phyloP scores from a whole-genome alignment of 2,113 vertebrate genomes.

The Collichthys lucidus region DNA sequence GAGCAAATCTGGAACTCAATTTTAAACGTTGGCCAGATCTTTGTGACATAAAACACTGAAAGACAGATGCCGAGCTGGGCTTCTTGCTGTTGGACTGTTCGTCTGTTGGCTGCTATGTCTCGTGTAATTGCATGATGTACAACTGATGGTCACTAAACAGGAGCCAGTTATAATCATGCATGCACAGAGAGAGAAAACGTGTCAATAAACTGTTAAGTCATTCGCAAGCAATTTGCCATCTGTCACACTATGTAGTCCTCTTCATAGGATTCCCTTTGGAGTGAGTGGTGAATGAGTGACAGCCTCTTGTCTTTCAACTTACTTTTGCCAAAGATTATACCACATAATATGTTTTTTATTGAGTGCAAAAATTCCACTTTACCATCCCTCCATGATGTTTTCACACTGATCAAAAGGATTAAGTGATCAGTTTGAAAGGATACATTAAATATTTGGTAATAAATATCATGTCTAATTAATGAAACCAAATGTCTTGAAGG shows the following conservation, averaged over 20 bases:
- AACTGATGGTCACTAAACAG: background rate
- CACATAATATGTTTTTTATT: background rate
- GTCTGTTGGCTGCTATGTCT: too few relatives aligned
- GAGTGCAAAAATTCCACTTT: background rate
- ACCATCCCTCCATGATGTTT: background rate
- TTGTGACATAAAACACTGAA: too few relatives aligned
- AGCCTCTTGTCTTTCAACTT: background rate
- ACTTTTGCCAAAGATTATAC: background rate
- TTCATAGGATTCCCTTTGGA: background rate
- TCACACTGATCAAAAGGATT: background rate
- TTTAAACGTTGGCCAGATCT: too few relatives aligned
- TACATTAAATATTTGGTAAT: background rate
- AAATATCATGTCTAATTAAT: too few relatives aligned
- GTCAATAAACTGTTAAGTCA: background rate
- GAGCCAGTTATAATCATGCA: background rate
- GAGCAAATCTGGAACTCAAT: too few relatives aligned
- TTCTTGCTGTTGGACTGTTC: too few relatives aligned
- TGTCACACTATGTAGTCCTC: constrained; percentile 4
- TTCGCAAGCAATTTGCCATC: background rate
- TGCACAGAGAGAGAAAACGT: background rate
- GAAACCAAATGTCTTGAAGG: too few relatives aligned
- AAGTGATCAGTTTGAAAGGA: background rate
- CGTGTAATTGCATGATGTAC: background rate
- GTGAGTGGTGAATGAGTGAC: background rate
- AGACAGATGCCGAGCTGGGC: too few relatives aligned